Base-by-base conservation (phyloP, 1,140 invertebrate genomes). In the Sycophila sp. region DNA sequence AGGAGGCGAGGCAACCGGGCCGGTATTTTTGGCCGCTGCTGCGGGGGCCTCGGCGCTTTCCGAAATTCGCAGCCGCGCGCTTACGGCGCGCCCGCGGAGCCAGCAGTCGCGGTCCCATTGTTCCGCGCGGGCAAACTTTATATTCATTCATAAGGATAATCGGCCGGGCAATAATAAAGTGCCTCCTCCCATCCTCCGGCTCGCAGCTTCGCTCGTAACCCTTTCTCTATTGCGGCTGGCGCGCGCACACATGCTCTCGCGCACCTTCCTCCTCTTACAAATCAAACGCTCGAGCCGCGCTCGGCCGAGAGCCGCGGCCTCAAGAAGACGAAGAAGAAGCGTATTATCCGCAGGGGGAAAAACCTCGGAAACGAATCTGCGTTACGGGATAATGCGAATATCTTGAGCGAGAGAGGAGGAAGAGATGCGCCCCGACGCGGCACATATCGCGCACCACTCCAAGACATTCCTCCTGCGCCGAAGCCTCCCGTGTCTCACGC, bases 361-460 rank as follows among this genome's bases (percentile, higher is more conserved):
- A 67, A 62, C 32, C 56, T 60, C 66, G 66, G 56, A 69, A 69
- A 69, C 55, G 56, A 60, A 69, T 69, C 45, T 69, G 45, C 59
- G 59, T 69, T 70, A 70, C 58, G 59, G 68, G 68, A 63, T 70
- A 70, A 70, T 70, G 60, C 47, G 59, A 70, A 69, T 60, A 69
- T 60, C n/a, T 40, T 19, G 42, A 47, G 28, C 47, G n/a, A 53
- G 3, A 22, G 40, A 42, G 40, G n/a, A 15, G 13, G 15, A 15
- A 15, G 40, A 51, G 47, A 7, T 8, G n/a, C n/a, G 11, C 11
- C 11, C 11, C 4, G 38, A 40, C n/a, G 38, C 11, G 11, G n/a
- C 11, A 40, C 11, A 10, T 40, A 40, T 40, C n/a, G n/a, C n/a
- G n/a, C n/a, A 10, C 38, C 8, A 10, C 38, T 22, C 42, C 13